phyloP scores from a whole-genome alignment of 1,140 invertebrate species.

The Glomeris maerens region DNA sequence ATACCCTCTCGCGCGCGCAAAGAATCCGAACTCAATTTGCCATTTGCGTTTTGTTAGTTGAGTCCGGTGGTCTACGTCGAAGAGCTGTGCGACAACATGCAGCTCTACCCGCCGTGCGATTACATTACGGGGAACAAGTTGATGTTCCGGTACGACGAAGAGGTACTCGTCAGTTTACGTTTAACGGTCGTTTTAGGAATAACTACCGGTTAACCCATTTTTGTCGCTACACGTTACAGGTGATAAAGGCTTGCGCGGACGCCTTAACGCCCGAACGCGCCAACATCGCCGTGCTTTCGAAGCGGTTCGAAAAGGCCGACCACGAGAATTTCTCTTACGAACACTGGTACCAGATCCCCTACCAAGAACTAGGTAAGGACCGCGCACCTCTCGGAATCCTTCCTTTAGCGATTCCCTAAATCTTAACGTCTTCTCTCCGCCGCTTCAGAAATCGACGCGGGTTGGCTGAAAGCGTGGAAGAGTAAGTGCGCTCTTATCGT shows the following conservation, averaged over 20 bases:
- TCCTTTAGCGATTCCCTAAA: background rate
- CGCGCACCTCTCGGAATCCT: too few relatives aligned
- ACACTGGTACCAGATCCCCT: constrained; percentile 24
- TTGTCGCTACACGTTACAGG: constrained; percentile 17
- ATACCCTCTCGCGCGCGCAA: too few relatives aligned
- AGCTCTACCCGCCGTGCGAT: constrained; percentile 56
- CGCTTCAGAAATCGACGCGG: constrained; percentile 12
- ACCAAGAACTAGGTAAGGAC: constrained; percentile 5
- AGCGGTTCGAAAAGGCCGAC: constrained; percentile 22
- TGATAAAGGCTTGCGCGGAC: constrained; percentile 23
- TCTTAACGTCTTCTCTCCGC: background rate
- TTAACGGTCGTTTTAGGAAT: too few relatives aligned
- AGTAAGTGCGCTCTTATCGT: background rate
- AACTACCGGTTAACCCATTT: too few relatives aligned
- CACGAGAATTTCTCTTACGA: too few relatives aligned
- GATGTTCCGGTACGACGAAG: constrained; percentile 62
- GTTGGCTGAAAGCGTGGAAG: constrained; percentile 4
- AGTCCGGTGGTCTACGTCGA: constrained; percentile 62
- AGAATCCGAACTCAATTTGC: too few relatives aligned
- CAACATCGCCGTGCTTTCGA: constrained; percentile 26
- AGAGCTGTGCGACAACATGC: constrained; percentile 58
- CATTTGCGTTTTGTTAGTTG: constrained; percentile 29
- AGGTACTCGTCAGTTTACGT: constrained; percentile 30
- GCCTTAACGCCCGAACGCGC: constrained; percentile 22
- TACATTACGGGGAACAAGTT: constrained; percentile 59